These are phyloP conservation scores for Samia ricini DNA, from an alignment of 1,140 invertebrate genomes.

Conservation along the genomic window DNA sequence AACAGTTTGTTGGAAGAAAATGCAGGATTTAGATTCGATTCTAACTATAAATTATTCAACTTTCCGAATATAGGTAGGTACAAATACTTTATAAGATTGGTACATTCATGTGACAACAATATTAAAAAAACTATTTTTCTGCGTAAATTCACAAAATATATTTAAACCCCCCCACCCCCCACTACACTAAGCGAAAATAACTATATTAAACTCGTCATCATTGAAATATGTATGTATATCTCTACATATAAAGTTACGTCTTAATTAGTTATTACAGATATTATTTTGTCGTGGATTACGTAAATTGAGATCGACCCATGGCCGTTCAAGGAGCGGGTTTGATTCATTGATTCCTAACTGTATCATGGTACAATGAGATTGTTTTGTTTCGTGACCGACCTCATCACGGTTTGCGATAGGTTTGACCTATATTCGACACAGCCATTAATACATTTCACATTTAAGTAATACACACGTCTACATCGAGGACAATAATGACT, in stretches of 20 bases:
- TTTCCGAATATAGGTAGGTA: slow-evolving; percentile 76
- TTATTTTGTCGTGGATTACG: slow-evolving; percentile 45
- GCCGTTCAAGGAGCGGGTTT: neutral
- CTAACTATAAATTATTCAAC: slow-evolving; percentile 76
- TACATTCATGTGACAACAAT: slow-evolving; percentile 77
- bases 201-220: slow-evolving; percentile 56
- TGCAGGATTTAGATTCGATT: slow-evolving; percentile 74
- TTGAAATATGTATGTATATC: slow-evolving; percentile 61
- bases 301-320: slow-evolving; percentile 8
- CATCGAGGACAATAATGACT: slow-evolving; percentile 2
- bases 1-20: slow-evolving; percentile 61
- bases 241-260: slow-evolving; percentile 64
- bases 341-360: neutral
- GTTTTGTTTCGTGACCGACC: slow-evolving; percentile 1
- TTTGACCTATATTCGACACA: slow-evolving; percentile 45
- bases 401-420: slow-evolving; percentile 14
- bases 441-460: slow-evolving; percentile 40
- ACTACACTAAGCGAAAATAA: slow-evolving; percentile 75
- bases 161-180: no score
- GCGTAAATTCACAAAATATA: slow-evolving; percentile 75
- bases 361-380: neutral
- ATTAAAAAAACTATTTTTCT: slow-evolving; percentile 76
- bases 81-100: slow-evolving; percentile 74
- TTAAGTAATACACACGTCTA: slow-evolving; percentile 3
- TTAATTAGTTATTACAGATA: slow-evolving; percentile 54